Base-by-base conservation (phyloP, 2,888 invertebrate genomes). In the Thecocarcelia acutangulata region DNA sequence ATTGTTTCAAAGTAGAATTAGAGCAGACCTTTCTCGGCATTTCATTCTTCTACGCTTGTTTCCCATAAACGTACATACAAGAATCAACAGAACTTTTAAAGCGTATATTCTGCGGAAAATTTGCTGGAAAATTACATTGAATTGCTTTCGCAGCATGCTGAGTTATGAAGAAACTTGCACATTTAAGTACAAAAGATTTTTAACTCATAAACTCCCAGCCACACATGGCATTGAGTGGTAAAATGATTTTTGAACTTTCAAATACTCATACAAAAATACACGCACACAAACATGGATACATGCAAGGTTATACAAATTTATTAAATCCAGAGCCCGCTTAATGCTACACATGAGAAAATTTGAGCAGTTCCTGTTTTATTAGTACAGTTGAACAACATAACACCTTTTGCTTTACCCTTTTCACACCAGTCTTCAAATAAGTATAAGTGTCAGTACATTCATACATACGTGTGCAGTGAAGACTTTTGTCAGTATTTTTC, bases 121-220 rank as follows among this genome's bases (percentile, higher is more conserved):
- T 80, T 76, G 72, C 72, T 72, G 66, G 54, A 75, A 80, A 80
- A 80, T 80, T 54, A 56, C 70, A 76, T 66, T 76, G 80, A 76
- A 52, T 80, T 76, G 46, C 42, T 76, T 52, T 19, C 19, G 9
- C 52, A 72, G 59, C 64, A 72, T 66, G 44, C 58, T 66, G 44
- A 66, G 66, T 72, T 78, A 77, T 72, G 56, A 64, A 50, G 56
- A 42, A 77, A 70, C 63, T 77, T 56, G 17, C 33, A 59, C 64
- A 28, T 24, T 48, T 17, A 24, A 40, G 17, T 24, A 15, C 48
- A 70, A 37, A 59, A 24, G 28, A 48, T 40, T 50, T 42, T 0
- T 50, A 64, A 64, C 37, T 56, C 24, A 64, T 63, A 64, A 74
- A 63, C 56, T 44, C 59, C 8, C 33, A 33, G 33, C 33, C 33